Evolutionary conservation across 2,113 vertebrate genomes (phyloP), one percentile per base, ranked within the genome.

Genomic region (Donacobius atricapilla): DNA sequence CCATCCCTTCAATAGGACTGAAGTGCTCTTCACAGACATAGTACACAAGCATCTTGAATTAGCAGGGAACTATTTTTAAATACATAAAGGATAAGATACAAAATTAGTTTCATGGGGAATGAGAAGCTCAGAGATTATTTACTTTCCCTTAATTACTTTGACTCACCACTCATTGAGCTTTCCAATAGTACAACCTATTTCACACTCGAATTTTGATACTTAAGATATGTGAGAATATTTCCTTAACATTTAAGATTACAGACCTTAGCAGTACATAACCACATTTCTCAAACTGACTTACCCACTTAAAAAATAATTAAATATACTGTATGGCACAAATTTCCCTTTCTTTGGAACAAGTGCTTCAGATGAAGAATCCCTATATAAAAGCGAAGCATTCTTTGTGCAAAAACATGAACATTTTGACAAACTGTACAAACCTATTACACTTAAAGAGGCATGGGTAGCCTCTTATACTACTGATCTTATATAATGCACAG

Each of bases 81-180:
- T 94, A 97, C 94, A 96, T 96, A 96, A 98, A 97, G 96, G 97
- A 94, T 97, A 96, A 96, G 95, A 97, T 97, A 97, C 39, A 72
- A 98, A 98, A 98, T 98, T 98, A 98, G 97, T 97, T 98, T 98
- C 98, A 97, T 71, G 79, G 97, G 97, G 97, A 98, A 97, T 91
- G 95, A 98, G 97, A 98, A 98, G 96, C 97, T 98, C 83, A 86
- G 96, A 98, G 97, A 98, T 98, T 97, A 98, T 98, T 98, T 98
- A 97, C 97, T 97, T 97, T 97, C 80, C 93, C 95, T 97, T 98
- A 98, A 98, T 98, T 98, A 98, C 97, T 98, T 91, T 95, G 96
- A 97, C 96, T 98, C 96, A 91, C 97, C 95, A 97, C 97, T 98
- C 97, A 97, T 91, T 98, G 97, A 96, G 96, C 83, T 97, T 98